phyloP scores from a whole-genome alignment of 2,797 vertebrate genomes.

The Gobio occitaniae region DNA sequence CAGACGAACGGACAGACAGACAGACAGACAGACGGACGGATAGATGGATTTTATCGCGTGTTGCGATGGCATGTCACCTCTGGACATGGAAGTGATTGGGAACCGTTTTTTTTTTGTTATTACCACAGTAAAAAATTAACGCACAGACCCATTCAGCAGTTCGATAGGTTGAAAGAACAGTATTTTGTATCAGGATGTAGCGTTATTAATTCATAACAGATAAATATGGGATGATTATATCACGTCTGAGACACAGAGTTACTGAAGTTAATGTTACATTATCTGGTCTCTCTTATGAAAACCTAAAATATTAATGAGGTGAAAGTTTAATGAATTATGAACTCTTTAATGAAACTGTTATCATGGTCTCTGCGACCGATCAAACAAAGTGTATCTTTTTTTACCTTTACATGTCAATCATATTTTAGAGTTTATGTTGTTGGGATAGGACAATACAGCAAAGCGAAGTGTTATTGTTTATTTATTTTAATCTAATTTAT shows the following conservation, averaged over 20 bases:
- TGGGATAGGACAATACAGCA: not conserved
- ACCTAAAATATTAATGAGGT: not conserved
- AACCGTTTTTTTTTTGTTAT: too few relatives aligned
- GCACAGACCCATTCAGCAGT: too few relatives aligned
- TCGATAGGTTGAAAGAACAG: too few relatives aligned
- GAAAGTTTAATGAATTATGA: not conserved
- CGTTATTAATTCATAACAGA: not conserved
- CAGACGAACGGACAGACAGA: too few relatives aligned
- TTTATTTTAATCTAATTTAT: too few relatives aligned
- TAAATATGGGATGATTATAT: not conserved
- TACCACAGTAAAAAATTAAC: too few relatives aligned
- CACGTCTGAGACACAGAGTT: not conserved
- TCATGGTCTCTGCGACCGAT: too few relatives aligned
- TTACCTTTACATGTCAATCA: not conserved
- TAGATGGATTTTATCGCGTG: too few relatives aligned
- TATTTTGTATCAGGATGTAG: not conserved
- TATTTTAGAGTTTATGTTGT: not conserved
- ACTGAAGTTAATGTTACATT: not conserved
- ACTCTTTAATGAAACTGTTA: not conserved
- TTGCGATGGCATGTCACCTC: too few relatives aligned
- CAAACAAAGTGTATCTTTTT: not conserved
- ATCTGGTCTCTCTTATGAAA: not conserved
- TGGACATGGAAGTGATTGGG: too few relatives aligned
- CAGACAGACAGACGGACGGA: too few relatives aligned
- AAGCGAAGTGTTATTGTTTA: not conserved